phyloP scores from a whole-genome alignment of 64 coral and sea anemone genomes.

The Exaiptasia diaphana region DNA sequence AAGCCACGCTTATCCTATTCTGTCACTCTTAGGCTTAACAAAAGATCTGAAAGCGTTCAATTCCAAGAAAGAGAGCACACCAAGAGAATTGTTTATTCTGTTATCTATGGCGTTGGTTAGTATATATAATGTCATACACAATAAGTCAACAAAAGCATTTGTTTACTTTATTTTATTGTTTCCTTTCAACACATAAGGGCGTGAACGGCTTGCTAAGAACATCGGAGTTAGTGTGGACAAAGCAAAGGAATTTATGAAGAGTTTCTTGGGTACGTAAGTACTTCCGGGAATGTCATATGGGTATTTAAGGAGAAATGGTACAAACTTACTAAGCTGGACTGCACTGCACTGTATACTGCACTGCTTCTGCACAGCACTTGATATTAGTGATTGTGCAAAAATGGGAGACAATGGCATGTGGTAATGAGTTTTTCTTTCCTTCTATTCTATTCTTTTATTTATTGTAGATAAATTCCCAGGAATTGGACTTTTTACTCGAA shows the following conservation, averaged over 20 bases:
- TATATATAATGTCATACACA: neutral
- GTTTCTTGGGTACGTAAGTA: slow-evolving; percentile 53
- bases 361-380: no score
- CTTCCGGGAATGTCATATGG: no score
- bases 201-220: slow-evolving; percentile 65
- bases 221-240: slow-evolving; percentile 60
- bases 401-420: no score
- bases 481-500: slow-evolving; percentile 53
- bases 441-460: no score
- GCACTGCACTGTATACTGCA: no score
- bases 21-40: slow-evolving; percentile 47
- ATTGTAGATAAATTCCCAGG: slow-evolving; percentile 57
- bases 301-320: neutral
- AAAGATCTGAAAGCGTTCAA: slow-evolving; percentile 36
- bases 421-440: no score
- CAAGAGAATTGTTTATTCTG: slow-evolving; percentile 87
- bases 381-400: no score
- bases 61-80: slow-evolving; percentile 76
- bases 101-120: slow-evolving; percentile 94
- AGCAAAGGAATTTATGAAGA: slow-evolving; percentile 83
- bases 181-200: no score
- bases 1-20: no score
- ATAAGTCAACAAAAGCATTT: neutral
- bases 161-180: no score
- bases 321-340: no score